Evolutionary conservation across 2,888 invertebrate genomes (phyloP).

Genomic region (Epinotia demarniana): DNA sequence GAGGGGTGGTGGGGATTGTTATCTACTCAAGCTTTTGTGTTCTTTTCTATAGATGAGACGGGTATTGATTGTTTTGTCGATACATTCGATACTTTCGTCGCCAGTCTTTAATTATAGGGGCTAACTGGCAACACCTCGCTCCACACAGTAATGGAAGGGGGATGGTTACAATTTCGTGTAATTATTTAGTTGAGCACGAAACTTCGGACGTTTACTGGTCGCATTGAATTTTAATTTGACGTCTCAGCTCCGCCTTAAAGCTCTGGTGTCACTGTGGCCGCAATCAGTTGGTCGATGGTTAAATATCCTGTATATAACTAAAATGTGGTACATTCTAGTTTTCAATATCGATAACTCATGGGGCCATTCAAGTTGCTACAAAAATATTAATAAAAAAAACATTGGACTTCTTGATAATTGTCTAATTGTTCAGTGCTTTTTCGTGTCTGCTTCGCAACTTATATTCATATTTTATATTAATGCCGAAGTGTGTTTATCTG

Average conservation of each 20-base stretch:
- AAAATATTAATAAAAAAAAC: no score
- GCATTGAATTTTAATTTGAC: conserved; percentile 61
- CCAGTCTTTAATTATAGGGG: conserved; percentile 79
- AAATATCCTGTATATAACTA: conserved; percentile 13
- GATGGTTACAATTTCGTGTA: conserved; percentile 73
- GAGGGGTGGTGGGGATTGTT: conserved; percentile 77
- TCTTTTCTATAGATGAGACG: conserved; percentile 77
- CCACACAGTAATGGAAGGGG: conserved; percentile 76
- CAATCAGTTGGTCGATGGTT: conserved; percentile 6
- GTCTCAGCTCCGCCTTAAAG: conserved; percentile 44
- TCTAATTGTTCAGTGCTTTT: not conserved
- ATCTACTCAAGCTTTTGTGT: conserved; percentile 83
- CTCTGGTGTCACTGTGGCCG: conserved; percentile 21
- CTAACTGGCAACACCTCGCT: conserved; percentile 78
- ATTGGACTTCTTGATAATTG: not conserved
- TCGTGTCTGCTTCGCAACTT: not conserved
- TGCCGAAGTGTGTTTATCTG: no score
- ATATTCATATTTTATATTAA: no score
- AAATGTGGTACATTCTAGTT: not conserved
- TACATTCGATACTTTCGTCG: conserved; percentile 77
- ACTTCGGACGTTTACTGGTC: conserved; percentile 69
- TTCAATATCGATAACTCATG: not conserved
- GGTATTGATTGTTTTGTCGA: conserved; percentile 82
- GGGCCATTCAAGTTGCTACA: not conserved
- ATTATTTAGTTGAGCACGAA: conserved; percentile 76